phyloP scores from a whole-genome alignment of 2,888 invertebrate genomes.

The Aporophyla nigra region DNA sequence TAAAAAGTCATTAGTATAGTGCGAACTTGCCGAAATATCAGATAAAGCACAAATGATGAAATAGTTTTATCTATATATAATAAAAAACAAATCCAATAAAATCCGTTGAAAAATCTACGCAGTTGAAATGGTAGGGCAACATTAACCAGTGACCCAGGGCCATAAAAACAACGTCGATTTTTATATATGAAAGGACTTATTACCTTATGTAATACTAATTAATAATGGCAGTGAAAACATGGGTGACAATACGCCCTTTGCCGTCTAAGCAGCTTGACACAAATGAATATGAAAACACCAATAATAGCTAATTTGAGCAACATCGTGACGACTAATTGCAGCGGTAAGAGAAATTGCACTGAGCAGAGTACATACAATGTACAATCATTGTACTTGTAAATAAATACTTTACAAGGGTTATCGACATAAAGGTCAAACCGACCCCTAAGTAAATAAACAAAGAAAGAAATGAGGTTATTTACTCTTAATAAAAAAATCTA shows the following conservation, averaged over 20 bases:
- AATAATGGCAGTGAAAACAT: constrained; percentile 77
- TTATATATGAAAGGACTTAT: constrained; percentile 15
- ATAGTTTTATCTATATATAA: constrained; percentile 53
- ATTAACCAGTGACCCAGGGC: background rate
- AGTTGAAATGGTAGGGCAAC: constrained; percentile 21
- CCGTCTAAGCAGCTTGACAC: constrained; percentile 81
- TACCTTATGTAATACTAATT: constrained; percentile 47
- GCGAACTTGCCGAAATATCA: constrained; percentile 10
- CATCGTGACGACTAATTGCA: constrained; percentile 75
- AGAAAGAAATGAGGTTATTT: constrained; percentile 69
- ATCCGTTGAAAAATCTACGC: constrained; percentile 51
- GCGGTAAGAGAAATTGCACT: constrained; percentile 70
- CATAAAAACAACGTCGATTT: background rate
- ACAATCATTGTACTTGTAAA: constrained; percentile 46
- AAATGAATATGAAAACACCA: constrained; percentile 82
- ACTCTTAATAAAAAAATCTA: constrained; percentile 69
- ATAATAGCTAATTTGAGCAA: constrained; percentile 84
- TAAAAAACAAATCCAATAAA: constrained; percentile 51
- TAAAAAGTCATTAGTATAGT: background rate
- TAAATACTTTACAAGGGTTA: constrained; percentile 52
- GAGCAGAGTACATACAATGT: constrained; percentile 44
- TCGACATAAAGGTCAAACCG: constrained; percentile 57
- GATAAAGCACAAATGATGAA: constrained; percentile 47
- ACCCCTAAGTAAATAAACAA: constrained; percentile 67
- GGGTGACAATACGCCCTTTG: constrained; percentile 59